Conservation (phyloP, 2,113 vertebrate genomes). For the Mastomys coucha region DNA sequence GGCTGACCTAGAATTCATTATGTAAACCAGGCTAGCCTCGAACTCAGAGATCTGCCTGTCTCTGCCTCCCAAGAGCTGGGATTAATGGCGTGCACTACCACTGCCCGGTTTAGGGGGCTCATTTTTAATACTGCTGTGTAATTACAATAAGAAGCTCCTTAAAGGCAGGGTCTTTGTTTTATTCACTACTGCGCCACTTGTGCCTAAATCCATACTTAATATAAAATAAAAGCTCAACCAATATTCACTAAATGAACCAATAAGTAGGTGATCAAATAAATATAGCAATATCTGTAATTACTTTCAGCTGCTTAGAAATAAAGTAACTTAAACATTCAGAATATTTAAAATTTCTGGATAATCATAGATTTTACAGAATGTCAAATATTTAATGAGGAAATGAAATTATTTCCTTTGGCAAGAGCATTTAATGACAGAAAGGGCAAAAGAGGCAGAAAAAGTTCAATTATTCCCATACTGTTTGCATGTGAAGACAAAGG, state of each 20-base stretch:
- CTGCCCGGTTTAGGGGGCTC: not conserved
- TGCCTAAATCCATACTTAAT: not conserved
- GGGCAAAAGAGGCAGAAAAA: constrained; percentile 4
- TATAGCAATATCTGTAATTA: constrained; percentile 45
- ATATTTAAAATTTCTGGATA: constrained; percentile 28
- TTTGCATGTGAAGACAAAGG: not conserved
- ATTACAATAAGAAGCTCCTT: not conserved
- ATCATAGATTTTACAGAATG: constrained; percentile 61
- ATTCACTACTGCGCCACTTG: not conserved
- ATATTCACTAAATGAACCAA: constrained; percentile 35
- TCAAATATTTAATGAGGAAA: constrained; percentile 72
- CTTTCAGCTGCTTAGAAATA: constrained; percentile 61
- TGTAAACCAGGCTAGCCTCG: too few relatives aligned
- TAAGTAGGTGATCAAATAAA: not conserved
- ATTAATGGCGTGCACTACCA: too few relatives aligned
- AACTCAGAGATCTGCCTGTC: too few relatives aligned
- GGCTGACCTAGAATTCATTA: too few relatives aligned
- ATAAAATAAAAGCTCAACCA: not conserved
- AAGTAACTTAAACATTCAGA: constrained; percentile 5
- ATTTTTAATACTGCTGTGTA: not conserved
- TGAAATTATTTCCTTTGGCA: constrained; percentile 61
- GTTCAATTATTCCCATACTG: not conserved
- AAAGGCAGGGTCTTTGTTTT: not conserved
- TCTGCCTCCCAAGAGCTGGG: too few relatives aligned
- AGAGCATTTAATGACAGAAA: not conserved